Evolutionary conservation across 2,113 vertebrate species (phyloP).

Genomic region (Cynoglossus semilaevis): DNA sequence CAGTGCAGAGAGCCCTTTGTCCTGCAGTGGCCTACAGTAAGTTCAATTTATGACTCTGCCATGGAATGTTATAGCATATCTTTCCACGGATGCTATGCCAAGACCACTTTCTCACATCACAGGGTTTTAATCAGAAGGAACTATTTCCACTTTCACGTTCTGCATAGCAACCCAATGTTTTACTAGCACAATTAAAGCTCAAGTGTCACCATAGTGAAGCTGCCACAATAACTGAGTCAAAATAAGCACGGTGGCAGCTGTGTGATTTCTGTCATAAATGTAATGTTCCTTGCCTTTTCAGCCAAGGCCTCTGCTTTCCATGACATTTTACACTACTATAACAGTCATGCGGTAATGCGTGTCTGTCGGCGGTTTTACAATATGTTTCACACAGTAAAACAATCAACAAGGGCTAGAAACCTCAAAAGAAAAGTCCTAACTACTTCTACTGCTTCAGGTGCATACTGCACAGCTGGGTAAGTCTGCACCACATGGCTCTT

Average conservation of each 20-base stretch:
- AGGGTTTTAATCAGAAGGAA: slow-evolving; percentile 54
- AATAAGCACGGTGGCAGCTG: slow-evolving; percentile 41
- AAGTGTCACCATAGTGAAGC: slow-evolving; percentile 48
- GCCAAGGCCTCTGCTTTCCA: slow-evolving; percentile 20
- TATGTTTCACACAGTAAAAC: too few species aligned
- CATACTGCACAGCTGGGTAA: too few species aligned
- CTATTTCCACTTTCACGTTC: slow-evolving; percentile 56
- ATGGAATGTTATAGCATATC: slow-evolving; percentile 50
- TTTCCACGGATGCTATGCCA: slow-evolving; percentile 49
- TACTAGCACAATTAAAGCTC: slow-evolving; percentile 49
- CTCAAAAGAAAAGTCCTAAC: too few species aligned
- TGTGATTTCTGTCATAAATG: slow-evolving; percentile 43
- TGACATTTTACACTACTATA: slow-evolving; percentile 13
- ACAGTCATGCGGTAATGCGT: slow-evolving; percentile 14
- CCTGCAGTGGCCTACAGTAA: slow-evolving; percentile 29
- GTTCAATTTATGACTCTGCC: slow-evolving; percentile 47
- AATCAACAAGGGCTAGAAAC: too few species aligned
- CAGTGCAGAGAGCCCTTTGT: slow-evolving; percentile 20
- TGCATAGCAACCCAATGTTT: slow-evolving; percentile 57
- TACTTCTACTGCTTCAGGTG: too few species aligned
- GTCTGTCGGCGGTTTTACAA: slow-evolving; percentile 12
- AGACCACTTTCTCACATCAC: slow-evolving; percentile 49
- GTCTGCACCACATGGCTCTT: too few species aligned
- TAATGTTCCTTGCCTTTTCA: slow-evolving; percentile 9
- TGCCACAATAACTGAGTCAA: slow-evolving; percentile 55